Percentiles rank a stretch among this genome's conserved stretches.
phyloP scores from a whole-genome alignment of 2,113 vertebrate species.

The Vicugna pacos region DNA sequence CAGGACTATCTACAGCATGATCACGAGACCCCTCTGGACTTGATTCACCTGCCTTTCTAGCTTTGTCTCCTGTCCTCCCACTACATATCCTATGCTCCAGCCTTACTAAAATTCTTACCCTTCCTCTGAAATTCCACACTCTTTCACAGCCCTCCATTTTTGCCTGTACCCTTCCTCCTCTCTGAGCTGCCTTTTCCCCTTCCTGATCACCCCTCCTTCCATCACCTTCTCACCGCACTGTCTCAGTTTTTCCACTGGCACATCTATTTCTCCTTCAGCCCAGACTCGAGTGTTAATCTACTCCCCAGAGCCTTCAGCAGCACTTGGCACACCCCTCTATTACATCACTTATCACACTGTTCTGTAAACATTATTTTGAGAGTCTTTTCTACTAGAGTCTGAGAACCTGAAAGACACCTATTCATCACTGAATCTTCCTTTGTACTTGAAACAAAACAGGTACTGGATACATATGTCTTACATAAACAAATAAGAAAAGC shows the following conservation, averaged over 20 bases:
- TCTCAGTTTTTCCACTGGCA: not conserved
- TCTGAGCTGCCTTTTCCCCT: not conserved
- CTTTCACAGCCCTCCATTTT: not conserved
- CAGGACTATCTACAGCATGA: not conserved
- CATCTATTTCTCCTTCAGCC: not conserved
- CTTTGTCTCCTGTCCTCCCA: not conserved
- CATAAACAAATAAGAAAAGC: conserved; percentile 39
- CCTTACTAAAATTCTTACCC: not conserved
- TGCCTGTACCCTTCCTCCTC: not conserved
- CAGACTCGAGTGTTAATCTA: not conserved
- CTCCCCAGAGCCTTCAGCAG: not conserved
- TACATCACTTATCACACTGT: not conserved
- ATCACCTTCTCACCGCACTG: not conserved
- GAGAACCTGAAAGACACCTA: not conserved
- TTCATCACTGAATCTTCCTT: conserved; percentile 26
- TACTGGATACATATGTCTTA: not conserved
- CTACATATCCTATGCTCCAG: not conserved
- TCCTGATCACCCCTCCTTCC: not conserved
- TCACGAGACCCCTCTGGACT: not conserved
- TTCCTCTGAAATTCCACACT: not conserved
- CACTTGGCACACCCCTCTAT: not conserved
- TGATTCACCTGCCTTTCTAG: not conserved
- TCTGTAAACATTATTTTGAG: conserved; percentile 59
- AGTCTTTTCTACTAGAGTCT: not conserved
- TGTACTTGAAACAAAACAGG: conserved; percentile 48